Base-by-base conservation (phyloP, 2,888 invertebrate species). In the Phortica magna region DNA sequence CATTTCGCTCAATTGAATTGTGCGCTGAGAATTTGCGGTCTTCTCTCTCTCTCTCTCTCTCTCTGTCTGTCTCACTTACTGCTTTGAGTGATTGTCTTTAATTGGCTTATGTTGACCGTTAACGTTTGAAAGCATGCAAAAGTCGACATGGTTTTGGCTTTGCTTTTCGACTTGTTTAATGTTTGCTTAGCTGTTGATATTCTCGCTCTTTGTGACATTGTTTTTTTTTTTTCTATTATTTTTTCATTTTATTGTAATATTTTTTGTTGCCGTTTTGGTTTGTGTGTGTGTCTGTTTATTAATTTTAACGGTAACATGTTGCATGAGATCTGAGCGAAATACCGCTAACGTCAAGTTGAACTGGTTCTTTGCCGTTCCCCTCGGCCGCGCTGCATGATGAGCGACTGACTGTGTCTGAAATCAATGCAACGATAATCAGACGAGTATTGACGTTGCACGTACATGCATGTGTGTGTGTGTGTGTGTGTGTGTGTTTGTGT, bases 251-350 rank as follows among this genome's bases (percentile, higher is more conserved):
- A 31, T 14, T 71, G 55, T 53, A n/a, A n/a, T 31, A 19, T 7
- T 19, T 9, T 9, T 68, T 17, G n/a, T 67, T 43, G 42, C 1
- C 1, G 2, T 61, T 19, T 19, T n/a, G 6, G 9, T 68, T 39
- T 39, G 4, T 68, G 10, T 43, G 19, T 68, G 12, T 12, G 22
- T 53, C 7, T 22, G 22, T 61, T 84, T 89, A 84, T 88, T 82
- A 77, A 75, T 67, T 82, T 82, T 88, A 88, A 88, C 89, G 89
- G 88, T 84, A 84, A 81, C 76, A 79, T 78, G 85, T 83, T 85
- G 87, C 85, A 86, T 80, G 86, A 80, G 82, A 80, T 78, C 73
- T 80, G 76, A 78, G 72, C 57, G 10, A 31, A 31, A 55, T 76
- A 84, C 84, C 84, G 84, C 86, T 84, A 85, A 74, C 42, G 75